Base-by-base conservation (phyloP, 2,113 vertebrate species). In the Symphodus melops region DNA sequence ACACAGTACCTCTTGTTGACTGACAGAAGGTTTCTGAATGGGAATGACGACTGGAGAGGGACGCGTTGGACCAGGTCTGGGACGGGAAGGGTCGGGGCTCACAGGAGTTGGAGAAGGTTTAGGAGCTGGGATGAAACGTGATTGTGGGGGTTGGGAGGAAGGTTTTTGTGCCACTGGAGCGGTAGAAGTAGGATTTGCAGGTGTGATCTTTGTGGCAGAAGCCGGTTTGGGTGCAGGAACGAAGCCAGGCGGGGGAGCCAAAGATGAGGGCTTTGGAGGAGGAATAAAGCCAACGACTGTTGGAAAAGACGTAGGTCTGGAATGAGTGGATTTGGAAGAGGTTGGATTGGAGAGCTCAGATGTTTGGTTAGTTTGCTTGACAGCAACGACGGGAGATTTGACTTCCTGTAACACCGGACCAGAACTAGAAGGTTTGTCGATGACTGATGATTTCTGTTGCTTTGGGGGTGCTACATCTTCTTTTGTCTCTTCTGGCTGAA, bases 1-100 rank as follows among this genome's bases (percentile, higher is more conserved):
- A 76, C 62, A 56, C 66, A 51, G 67, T 94, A 94, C 93, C 92
- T 94, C 88, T 75, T 71, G 79, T 72, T 81, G 89, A 69, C 69
- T 82, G 23, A 68, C 20, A 55, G 81, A 13, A 33, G 80, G 70
- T 21, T 82, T 64, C 17, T 88, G 76, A 53, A 52, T 17, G 16
- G 73, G 49, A 70, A 68, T 73, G 14, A 71, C 68, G 63, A 67
- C 87, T 21, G 69, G 51, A 33, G 82, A 59, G 8, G 49, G 59
- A 39, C 74, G 52, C 16, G 71, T 16, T 13, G 74, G 67, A 42
- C 60, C 64, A 39, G 63, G 41, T 25, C 36, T 79, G 39, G 36
- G 25, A 17, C 5, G 20, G 44, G 58, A 23, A 64, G 10, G 17
- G 46, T 9, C 14, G 1, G 58, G 42, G 19, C 6, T 79, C 39